phyloP scores from a whole-genome alignment of 1,140 invertebrate genomes.

The Apis cerana region DNA sequence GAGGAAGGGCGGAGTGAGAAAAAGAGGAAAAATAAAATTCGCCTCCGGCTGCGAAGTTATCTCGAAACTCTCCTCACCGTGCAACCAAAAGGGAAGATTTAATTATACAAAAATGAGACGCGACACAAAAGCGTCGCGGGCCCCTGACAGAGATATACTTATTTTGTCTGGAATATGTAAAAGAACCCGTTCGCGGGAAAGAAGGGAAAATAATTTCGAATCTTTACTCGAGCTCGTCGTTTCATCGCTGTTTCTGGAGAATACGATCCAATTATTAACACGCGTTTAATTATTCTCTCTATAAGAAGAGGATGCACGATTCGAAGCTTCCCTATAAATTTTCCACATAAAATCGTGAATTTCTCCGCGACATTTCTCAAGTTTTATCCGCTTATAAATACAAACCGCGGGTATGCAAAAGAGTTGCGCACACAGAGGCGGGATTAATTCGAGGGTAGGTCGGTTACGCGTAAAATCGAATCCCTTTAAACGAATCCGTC shows the following conservation, averaged over 20 bases:
- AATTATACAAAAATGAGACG: conserved; percentile 27
- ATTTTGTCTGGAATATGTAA: not conserved
- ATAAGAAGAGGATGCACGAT: too few relatives aligned
- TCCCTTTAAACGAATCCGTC: conserved; percentile 25
- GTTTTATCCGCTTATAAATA: too few relatives aligned
- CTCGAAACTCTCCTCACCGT: not conserved
- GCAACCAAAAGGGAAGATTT: not conserved
- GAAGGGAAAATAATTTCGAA: not conserved
- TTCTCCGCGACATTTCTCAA: too few relatives aligned
- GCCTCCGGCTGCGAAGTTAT: not conserved
- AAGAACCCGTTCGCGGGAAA: not conserved
- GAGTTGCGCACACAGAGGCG: too few relatives aligned
- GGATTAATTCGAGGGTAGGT: not conserved
- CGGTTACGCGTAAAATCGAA: conserved; percentile 30
- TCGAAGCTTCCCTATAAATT: too few relatives aligned
- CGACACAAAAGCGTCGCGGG: not conserved
- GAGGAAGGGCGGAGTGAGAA: conserved; percentile 28
- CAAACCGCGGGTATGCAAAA: too few relatives aligned
- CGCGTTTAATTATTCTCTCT: too few relatives aligned
- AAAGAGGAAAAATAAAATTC: not conserved
- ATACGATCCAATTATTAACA: too few relatives aligned
- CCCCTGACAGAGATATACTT: not conserved
- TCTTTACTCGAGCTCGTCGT: not conserved
- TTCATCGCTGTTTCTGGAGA: not conserved
- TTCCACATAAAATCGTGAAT: too few relatives aligned